Evolutionary conservation across 2,888 invertebrate genomes (phyloP).

Genomic region (Drosophila lutescens): DNA sequence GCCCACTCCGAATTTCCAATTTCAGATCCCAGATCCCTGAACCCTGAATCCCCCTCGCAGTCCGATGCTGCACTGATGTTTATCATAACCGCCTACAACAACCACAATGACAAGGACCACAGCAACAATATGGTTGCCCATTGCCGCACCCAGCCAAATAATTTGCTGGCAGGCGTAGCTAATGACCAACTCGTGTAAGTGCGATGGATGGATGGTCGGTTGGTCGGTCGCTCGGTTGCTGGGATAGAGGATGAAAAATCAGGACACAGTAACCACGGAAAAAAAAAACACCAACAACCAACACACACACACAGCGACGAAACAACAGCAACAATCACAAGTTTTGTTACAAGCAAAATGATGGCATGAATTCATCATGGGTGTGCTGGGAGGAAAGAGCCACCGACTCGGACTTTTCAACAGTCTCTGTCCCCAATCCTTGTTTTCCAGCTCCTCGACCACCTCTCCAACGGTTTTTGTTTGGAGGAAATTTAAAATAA

Average conservation of each 20-base stretch:
- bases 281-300: conserved; percentile 9
- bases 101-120: conserved; percentile 45
- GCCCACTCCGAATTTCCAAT: conserved; percentile 12
- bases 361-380: conserved; percentile 77
- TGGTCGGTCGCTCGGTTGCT: conserved; percentile 1
- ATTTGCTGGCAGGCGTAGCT: conserved; percentile 71
- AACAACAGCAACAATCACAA: conserved; percentile 67
- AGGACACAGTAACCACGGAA: conserved; percentile 57
- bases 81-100: conserved; percentile 73
- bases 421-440: conserved; percentile 27
- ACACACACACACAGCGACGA: conserved; percentile 23
- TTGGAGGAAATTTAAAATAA: conserved; percentile 64
- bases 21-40: neutral
- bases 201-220: conserved; percentile 49
- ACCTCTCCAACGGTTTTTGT: conserved; percentile 38
- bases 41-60: neutral
- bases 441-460: conserved; percentile 6
- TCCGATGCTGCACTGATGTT: conserved; percentile 61
- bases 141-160: conserved; percentile 68
- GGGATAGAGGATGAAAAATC: conserved; percentile 63
- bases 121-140: conserved; percentile 63
- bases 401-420: conserved; percentile 24
- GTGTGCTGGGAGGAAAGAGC: conserved; percentile 37
- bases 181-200: conserved; percentile 78
- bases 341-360: conserved; percentile 75